Base-by-base conservation (phyloP, 2,888 invertebrate species). In the Microplitis manilae region DNA sequence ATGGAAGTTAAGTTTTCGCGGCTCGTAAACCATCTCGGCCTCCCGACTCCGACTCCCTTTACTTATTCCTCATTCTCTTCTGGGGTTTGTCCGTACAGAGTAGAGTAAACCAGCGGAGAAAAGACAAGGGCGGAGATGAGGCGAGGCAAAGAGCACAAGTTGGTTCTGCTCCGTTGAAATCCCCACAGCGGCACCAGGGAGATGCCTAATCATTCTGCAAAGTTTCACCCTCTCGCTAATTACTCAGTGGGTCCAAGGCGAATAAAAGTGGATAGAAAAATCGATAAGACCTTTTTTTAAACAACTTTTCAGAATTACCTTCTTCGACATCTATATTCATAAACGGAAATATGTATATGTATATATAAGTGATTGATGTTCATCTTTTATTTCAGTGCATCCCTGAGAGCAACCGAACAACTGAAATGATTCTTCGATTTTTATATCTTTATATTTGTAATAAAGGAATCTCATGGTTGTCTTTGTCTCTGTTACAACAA, bases 161-260 rank as follows among this genome's bases (percentile, higher is more conserved):
- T 41, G 39, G n/a, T 74, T 74, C 6, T 62, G 65, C 82, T 73
- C 80, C n/a, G 30, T 30, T 81, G 80, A 80, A 82, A 80, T 83
- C 81, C 81, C 79, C 78, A 15, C 70, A 59, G 65, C 71, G 67
- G 40, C 59, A 59, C 61, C 50, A 30, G 40, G 60, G 72, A 80
- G 80, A 79, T 79, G 82, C 82, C 82, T 85, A 84, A 86, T 86
- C 84, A 85, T 86, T 87, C 84, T 85, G 85, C 79, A 82, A 85
- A 86, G 82, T 86, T 87, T 84, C 79, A 73, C 83, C 83, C 81
- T 81, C 80, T 80, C 77, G 81, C 83, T 86, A 86, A 87, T 87
- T 86, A 86, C 83, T 82, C 69, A 80, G 79, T 83, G 81, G 79
- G 79, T 82, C 79, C 80, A 82, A 68, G 77, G 77, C 60, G 79